phyloP scores from a whole-genome alignment of 2,797 vertebrate species.

The Lepilemur ruficaudatus region DNA sequence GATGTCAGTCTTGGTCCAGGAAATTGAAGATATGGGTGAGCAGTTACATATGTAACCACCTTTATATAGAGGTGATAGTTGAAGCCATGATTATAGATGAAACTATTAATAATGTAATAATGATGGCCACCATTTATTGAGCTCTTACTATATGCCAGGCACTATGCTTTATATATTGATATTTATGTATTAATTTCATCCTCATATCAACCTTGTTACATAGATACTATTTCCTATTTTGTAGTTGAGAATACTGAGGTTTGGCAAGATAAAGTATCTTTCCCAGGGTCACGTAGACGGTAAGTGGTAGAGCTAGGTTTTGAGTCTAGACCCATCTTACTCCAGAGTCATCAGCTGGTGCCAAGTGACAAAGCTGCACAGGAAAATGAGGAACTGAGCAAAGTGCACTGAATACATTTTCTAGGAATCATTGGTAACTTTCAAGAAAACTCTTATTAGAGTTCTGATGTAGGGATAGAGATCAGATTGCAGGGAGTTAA shows the following conservation, averaged over 20 bases:
- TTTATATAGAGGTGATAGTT: not conserved
- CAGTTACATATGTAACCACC: not conserved
- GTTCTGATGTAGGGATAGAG: not conserved
- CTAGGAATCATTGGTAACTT: not conserved
- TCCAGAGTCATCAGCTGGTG: not conserved
- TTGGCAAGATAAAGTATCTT: not conserved
- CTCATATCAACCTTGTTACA: not conserved
- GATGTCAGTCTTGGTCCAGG: not conserved
- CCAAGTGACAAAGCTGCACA: not conserved
- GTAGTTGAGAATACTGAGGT: slow-evolving; percentile 11
- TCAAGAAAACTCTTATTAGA: not conserved
- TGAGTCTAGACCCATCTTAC: not conserved
- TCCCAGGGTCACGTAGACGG: not conserved
- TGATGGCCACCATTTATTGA: not conserved
- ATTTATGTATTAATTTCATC: not conserved
- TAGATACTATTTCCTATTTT: not conserved
- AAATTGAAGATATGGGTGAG: not conserved
- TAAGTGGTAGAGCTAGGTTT: not conserved
- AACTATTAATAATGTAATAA: not conserved
- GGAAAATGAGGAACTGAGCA: not conserved
- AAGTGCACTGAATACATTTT: not conserved
- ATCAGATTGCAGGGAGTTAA: not conserved
- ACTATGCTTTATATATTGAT: not conserved
- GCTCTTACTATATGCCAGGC: not conserved
- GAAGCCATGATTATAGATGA: not conserved